A percentile compares a stretch with the other conserved stretches of the same genome.
Evolutionary conservation across 2,797 vertebrate species (phyloP).

Genomic region (Labroides dimidiatus): DNA sequence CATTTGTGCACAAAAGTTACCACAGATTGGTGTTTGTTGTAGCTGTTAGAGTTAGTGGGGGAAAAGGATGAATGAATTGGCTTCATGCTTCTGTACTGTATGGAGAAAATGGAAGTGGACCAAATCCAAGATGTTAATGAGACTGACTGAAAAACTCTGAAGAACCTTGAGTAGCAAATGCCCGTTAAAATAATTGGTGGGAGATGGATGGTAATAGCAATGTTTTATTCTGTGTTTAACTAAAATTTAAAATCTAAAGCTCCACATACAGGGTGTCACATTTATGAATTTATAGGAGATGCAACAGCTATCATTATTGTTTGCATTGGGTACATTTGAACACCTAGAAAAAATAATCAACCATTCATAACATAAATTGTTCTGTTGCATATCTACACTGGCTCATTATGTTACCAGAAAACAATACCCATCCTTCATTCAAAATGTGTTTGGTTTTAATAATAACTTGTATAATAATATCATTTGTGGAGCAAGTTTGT

Average conservation of each 20-base stretch:
- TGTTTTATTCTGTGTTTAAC: constrained; percentile 2
- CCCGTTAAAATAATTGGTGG: constrained; percentile 17
- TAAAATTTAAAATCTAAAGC: constrained; percentile 6
- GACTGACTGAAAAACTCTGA: neutral
- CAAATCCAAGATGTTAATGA: constrained; percentile 20
- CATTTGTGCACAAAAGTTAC: neutral
- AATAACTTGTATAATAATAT: too few relatives aligned
- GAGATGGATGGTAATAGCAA: neutral
- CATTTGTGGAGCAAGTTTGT: too few relatives aligned
- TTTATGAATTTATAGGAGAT: neutral
- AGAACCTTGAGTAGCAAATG: constrained; percentile 17
- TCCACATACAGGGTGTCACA: neutral
- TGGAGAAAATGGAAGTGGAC: constrained; percentile 15
- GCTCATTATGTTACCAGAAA: too few relatives aligned
- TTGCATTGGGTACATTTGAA: too few relatives aligned
- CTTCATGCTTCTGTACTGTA: neutral
- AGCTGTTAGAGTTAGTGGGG: neutral
- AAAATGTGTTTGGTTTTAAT: too few relatives aligned
- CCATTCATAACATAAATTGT: too few relatives aligned
- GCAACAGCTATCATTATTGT: neutral
- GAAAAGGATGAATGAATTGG: neutral
- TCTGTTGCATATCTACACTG: too few relatives aligned
- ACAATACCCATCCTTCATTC: too few relatives aligned
- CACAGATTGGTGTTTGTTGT: neutral
- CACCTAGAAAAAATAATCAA: too few relatives aligned